phyloP scores from a whole-genome alignment of 2,888 invertebrate genomes.

The Cheilosia variabilis region DNA sequence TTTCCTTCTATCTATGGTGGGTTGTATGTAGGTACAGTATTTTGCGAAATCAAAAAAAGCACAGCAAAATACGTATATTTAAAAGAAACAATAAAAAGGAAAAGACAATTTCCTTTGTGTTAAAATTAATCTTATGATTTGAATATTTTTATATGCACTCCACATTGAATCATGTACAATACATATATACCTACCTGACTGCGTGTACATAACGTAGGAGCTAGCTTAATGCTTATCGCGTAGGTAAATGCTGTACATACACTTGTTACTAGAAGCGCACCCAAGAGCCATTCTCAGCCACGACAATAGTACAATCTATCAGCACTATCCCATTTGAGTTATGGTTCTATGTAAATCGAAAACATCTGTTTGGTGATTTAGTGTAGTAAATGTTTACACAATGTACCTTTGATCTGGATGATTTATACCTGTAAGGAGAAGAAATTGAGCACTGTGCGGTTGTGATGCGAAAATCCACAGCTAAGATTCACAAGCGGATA shows the following conservation, averaged over 20 bases:
- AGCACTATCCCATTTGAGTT: background rate
- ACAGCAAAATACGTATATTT: background rate
- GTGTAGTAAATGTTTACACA: background rate
- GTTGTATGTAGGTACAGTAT: constrained; percentile 7
- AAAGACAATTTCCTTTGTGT: constrained; percentile 41
- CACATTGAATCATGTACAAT: background rate
- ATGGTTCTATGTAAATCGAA: constrained; percentile 5
- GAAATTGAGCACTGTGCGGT: background rate
- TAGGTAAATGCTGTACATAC: constrained; percentile 9
- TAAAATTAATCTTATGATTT: constrained; percentile 62
- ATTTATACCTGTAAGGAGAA: constrained; percentile 20
- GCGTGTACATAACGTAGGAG: constrained; percentile 34
- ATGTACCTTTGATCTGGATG: constrained; percentile 3
- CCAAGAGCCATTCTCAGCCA: constrained; percentile 3
- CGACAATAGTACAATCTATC: constrained; percentile 12
- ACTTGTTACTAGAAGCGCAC: constrained; percentile 31
- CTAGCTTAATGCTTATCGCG: constrained; percentile 53
- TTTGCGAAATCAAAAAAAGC: constrained; percentile 51
- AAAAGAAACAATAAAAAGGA: background rate
- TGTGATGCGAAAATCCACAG: background rate
- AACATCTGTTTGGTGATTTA: constrained; percentile 15
- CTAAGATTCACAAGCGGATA: background rate
- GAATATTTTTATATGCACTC: constrained; percentile 14
- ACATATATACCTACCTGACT: constrained; percentile 41
- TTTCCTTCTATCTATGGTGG: constrained; percentile 38